Evolutionary conservation across 35 echinoderm and acorn worm species (phyloP).

Genomic region (Eucidaris tribuloides): DNA sequence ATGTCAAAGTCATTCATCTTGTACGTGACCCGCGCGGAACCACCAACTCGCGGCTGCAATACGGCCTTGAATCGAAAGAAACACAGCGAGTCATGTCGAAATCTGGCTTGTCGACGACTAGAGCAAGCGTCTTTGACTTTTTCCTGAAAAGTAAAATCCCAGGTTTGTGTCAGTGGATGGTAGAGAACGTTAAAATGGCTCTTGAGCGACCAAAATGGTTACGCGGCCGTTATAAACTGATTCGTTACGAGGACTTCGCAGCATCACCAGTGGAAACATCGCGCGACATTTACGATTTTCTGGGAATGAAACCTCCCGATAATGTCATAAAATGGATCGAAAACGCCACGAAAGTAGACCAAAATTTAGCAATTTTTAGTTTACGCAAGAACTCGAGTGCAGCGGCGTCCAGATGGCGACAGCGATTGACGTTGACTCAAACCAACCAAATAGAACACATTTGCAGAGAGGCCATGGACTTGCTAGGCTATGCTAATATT

Average conservation of each 20-base stretch:
- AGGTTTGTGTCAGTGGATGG: neutral
- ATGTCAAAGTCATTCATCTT: neutral
- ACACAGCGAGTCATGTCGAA: neutral
- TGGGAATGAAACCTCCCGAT: neutral
- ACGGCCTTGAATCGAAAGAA: neutral
- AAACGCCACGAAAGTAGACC: neutral
- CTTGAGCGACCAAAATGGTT: neutral
- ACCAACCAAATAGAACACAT: neutral
- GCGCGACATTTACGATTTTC: neutral
- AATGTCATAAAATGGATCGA: neutral
- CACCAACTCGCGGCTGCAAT: neutral
- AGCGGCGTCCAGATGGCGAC: neutral
- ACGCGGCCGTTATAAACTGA: neutral
- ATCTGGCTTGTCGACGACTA: neutral
- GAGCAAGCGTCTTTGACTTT: neutral
- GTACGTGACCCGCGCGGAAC: neutral
- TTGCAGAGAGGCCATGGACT: neutral
- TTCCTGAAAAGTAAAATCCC: neutral
- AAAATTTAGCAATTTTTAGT: neutral
- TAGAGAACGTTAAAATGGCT: neutral
- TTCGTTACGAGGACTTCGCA: neutral
- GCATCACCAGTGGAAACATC: neutral
- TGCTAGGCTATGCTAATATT: neutral
- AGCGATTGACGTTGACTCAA: neutral
- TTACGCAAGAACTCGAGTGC: neutral